Base-by-base conservation (phyloP, 1,140 invertebrate genomes). In the Magallana ariakensis region DNA sequence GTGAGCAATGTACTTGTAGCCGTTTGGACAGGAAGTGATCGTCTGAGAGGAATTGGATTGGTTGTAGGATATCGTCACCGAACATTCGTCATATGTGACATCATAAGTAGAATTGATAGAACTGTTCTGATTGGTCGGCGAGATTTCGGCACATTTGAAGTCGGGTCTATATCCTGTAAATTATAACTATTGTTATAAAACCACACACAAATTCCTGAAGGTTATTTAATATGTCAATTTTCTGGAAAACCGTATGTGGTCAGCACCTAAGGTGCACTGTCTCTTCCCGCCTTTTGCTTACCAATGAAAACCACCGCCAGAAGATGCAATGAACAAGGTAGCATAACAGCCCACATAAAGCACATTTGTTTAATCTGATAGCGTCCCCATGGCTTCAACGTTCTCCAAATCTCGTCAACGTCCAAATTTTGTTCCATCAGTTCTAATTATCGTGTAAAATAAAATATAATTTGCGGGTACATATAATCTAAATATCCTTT, bases 251-350 rank as follows among this genome's bases (percentile, higher is more conserved):
- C 33, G 33, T 46, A 46, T 46, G 33, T 46, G 2, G 33, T 1
- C 33, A 2, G 2, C 5, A 46, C 33, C 33, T 4, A 2, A 46
- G 5, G 33, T 46, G 33, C 5, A 46, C 5, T 46, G 33, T 46
- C 33, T 46, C 5, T 46, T 46, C 33, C 33, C 33, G 5, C 33
- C 33, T 4, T 46, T 46, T 46, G 60, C 87, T 89, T 81, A 90
- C 90, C 90, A 11, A 89, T 83, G 22, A 90, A 90, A 8, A 90
- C 87, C 7, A 85, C 75, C 4, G 84, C 82, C 53, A 90, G 66
- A 10, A 88, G 33, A 53, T 85, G 84, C 26, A 85, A 83, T 15
- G 86, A 75, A n/a, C 66, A 66, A 13, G 86, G 33, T 13, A 89
- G 54, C 19, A 81, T 81, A 5, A 60, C 58, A 46, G 88, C 13